A percentile compares a stretch with the other conserved stretches of the same genome.
phyloP scores from a whole-genome alignment of 2,113 vertebrate genomes.

The Tautogolabrus adspersus region DNA sequence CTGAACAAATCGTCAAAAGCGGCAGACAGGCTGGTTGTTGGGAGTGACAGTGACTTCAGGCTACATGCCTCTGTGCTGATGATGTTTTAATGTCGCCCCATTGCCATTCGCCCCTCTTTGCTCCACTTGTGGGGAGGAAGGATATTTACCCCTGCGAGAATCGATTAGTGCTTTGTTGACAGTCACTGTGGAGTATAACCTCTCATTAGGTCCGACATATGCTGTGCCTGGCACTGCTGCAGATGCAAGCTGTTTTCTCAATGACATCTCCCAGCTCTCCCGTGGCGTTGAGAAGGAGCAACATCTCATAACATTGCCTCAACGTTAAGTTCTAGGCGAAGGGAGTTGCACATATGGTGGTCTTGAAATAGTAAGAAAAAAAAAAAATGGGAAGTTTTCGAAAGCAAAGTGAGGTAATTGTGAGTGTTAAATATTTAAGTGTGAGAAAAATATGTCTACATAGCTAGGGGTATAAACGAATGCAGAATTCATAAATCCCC shows the following conservation, averaged over 20 bases:
- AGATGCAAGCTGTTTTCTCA: slow-evolving; percentile 72
- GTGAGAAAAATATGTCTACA: neutral
- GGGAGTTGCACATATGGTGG: slow-evolving; percentile 4
- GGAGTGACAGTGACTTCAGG: slow-evolving; percentile 73
- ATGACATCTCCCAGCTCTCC: slow-evolving; percentile 51
- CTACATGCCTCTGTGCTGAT: slow-evolving; percentile 73
- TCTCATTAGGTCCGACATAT: slow-evolving; percentile 77
- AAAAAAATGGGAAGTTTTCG: neutral
- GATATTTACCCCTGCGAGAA: slow-evolving; percentile 70
- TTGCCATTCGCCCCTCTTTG: slow-evolving; percentile 40
- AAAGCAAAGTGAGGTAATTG: neutral
- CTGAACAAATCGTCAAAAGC: slow-evolving; percentile 62
- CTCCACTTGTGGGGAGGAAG: slow-evolving; percentile 35
- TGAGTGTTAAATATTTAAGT: slow-evolving; percentile 8
- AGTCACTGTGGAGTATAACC: slow-evolving; percentile 69
- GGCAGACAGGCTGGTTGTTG: slow-evolving; percentile 42
- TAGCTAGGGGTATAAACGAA: neutral
- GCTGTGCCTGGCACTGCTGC: slow-evolving; percentile 60
- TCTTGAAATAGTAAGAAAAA: slow-evolving; percentile 4
- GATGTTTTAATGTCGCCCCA: slow-evolving; percentile 80
- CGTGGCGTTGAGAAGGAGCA: slow-evolving; percentile 30
- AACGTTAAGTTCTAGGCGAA: slow-evolving; percentile 18
- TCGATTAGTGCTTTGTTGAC: slow-evolving; percentile 77
- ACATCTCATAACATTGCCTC: slow-evolving; percentile 36
- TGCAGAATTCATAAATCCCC: neutral